Percentiles rank a stretch among this genome's conserved stretches.
Conservation (phyloP, 2,113 vertebrate genomes). For the Lophochroa leadbeateri region DNA sequence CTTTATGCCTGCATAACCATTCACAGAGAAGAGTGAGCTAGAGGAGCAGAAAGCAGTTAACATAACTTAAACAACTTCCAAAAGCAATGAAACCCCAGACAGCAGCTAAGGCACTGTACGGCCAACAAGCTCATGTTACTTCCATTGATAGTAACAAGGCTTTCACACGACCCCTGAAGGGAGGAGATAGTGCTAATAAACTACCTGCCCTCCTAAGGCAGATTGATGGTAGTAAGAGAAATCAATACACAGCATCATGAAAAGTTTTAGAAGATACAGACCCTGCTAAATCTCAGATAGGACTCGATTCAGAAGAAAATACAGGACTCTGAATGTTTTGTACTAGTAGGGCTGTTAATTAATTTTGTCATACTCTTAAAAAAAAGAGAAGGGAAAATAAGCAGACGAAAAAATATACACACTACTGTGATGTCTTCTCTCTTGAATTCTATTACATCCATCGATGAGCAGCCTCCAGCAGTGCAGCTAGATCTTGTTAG, state of each 20-base stretch:
- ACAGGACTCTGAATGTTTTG: not conserved
- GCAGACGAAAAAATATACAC: not conserved
- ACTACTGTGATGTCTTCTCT: not conserved
- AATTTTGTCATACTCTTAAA: not conserved
- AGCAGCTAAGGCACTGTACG: not conserved
- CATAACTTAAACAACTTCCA: constrained; percentile 1
- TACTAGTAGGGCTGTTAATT: not conserved
- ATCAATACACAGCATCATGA: not conserved
- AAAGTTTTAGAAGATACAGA: not conserved
- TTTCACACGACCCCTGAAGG: not conserved
- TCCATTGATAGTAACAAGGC: not conserved
- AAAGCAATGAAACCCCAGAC: not conserved
- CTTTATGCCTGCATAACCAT: not conserved
- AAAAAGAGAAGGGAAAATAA: not conserved
- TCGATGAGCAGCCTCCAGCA: not conserved
- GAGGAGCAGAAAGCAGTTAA: not conserved
- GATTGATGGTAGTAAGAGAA: not conserved
- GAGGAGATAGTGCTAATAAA: not conserved
- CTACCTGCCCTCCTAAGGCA: not conserved
- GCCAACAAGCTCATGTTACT: not conserved
- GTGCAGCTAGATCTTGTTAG: not conserved
- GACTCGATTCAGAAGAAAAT: not conserved
- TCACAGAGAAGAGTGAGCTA: not conserved
- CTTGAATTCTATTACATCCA: not conserved
- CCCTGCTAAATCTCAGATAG: not conserved